Base-by-base conservation (phyloP, 2,113 vertebrate genomes). In the Hemiprocne comata region DNA sequence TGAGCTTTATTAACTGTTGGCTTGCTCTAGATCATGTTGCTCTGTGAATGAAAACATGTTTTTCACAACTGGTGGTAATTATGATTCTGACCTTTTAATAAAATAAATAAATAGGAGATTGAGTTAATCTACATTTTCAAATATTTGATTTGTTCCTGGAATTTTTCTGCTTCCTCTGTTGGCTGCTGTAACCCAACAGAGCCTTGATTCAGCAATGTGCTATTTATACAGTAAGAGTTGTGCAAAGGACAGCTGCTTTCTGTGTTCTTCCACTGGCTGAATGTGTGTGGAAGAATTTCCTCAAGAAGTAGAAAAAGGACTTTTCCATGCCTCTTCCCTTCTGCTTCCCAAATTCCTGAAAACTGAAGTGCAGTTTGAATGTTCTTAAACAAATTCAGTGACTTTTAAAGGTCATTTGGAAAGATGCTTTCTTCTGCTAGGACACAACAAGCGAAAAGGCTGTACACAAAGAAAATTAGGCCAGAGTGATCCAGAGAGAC, bases 141-240 rank as follows among this genome's bases (percentile, higher is more conserved):
- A 88, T 95, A 93, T 86, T 95, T 95, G n/a, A 42, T 95, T 90
- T 90, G 42, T 88, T 87, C 38, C 75, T 95, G 94, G 81, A 88
- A 80, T 44, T 77, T 71, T 86, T 89, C 31, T 86, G 1, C 82
- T 71, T 51, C 58, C 46, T 74, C 64, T 83, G 10, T 58, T 85
- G 69, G 29, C 38, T 55, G 36, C 33, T 58, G 1, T 71, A 85
- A 66, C 75, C 48, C 53, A 77, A 40, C 64, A 95, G 78, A 93
- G 78, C 81, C 71, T 94, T 42, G 14, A 51, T 84, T 94, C 64
- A 83, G 67, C 64, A 88, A 6, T 55, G 42, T 0, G 1, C 51
- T 94, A 2, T 95, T 82, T 95, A 50, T 79, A 26, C 58, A 54
- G 53, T 15, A 77, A 51, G 72, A 92, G 46, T 54, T 51, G 29